Conservation (phyloP, 2,113 vertebrate genomes). For the Oreochromis aureus region DNA sequence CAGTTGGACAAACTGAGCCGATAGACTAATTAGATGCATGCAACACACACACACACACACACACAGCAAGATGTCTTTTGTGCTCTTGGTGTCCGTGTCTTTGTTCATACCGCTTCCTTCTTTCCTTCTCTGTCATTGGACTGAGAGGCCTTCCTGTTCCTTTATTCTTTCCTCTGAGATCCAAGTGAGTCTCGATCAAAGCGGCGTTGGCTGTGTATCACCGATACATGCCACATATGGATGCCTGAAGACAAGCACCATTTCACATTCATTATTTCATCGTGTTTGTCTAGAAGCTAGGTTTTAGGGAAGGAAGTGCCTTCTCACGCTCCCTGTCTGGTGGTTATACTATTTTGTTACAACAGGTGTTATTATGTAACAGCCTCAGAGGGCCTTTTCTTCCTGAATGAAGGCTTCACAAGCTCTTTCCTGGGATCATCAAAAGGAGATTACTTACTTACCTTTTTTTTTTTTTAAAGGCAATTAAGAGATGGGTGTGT, state of each 20-base stretch:
- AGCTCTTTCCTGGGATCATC: background rate
- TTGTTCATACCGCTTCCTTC: background rate
- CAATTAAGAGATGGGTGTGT: background rate
- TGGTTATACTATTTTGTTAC: background rate
- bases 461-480: background rate
- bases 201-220: background rate
- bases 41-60: background rate
- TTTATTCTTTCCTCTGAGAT: slow-evolving; percentile 33
- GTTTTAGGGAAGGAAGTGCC: slow-evolving; percentile 37
- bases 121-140: slow-evolving; percentile 6
- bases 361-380: slow-evolving; percentile 33
- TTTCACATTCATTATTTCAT: slow-evolving; percentile 46
- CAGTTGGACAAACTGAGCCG: too few species aligned
- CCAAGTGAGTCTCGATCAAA: slow-evolving; percentile 39
- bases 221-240: slow-evolving; percentile 29
- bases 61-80: background rate
- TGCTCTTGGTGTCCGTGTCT: background rate
- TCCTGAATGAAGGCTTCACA: background rate
- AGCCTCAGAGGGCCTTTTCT: background rate
- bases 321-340: slow-evolving; percentile 28
- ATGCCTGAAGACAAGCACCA: slow-evolving; percentile 12
- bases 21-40: too few species aligned
- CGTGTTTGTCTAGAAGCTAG: slow-evolving; percentile 14
- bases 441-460: background rate
- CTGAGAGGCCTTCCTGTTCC: slow-evolving; percentile 33